Percentiles rank a stretch among this genome's conserved stretches.
Conservation (phyloP, 2,113 vertebrate species). For the Dendrocopos noguchii region DNA sequence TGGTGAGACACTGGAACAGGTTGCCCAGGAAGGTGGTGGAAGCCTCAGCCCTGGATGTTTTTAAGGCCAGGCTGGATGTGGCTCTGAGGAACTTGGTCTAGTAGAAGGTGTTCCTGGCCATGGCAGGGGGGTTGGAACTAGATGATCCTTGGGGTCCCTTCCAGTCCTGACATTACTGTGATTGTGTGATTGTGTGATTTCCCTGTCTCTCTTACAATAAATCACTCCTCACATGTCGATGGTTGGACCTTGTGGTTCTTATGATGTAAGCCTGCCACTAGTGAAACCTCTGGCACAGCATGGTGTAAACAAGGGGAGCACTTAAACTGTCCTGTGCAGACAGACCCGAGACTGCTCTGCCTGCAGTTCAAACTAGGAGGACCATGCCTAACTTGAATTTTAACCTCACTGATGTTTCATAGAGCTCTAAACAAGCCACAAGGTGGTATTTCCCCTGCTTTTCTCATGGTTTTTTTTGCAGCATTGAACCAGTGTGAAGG, state of each 20-base stretch:
- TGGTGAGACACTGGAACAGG: no score
- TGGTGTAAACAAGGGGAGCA: background rate
- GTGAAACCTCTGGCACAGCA: background rate
- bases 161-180: no score
- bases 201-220: background rate
- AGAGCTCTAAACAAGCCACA: background rate
- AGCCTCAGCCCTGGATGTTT: no score
- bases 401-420: no score
- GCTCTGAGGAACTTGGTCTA: no score
- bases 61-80: no score
- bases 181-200: background rate
- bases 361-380: background rate
- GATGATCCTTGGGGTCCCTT: no score
- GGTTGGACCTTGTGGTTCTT: background rate
- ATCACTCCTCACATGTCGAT: background rate
- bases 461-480: conserved; percentile 1
- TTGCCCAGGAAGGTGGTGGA: no score
- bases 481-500: conserved; percentile 30
- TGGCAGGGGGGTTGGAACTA: no score
- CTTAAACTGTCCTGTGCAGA: background rate
- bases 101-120: no score
- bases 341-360: background rate
- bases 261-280: background rate
- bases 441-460: background rate
- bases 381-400: background rate